These are phyloP conservation scores for Volucella inanis DNA, from an alignment of 2,888 invertebrate species.

Conservation along the genomic window DNA sequence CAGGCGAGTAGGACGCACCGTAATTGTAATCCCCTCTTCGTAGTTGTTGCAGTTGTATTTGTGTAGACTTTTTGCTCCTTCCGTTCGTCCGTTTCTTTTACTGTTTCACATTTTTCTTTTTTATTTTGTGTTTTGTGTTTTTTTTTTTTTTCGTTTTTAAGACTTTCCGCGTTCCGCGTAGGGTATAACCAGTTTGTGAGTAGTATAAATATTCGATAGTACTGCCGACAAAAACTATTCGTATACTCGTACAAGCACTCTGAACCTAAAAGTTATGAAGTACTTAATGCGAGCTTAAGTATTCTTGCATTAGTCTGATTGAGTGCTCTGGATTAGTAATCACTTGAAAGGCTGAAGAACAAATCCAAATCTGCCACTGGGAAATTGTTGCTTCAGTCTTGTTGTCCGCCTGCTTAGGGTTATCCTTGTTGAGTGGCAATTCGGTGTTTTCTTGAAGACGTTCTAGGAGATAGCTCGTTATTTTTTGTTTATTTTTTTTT, in stretches of 20 bases:
- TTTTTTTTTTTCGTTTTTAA: not conserved
- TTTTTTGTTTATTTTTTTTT: constrained; percentile 30
- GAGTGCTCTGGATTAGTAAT: constrained; percentile 43
- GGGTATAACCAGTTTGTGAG: constrained; percentile 2
- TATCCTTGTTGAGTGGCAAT: constrained; percentile 25
- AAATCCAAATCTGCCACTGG: not conserved
- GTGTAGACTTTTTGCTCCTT: constrained; percentile 36
- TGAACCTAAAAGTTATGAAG: not conserved
- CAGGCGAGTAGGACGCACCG: constrained; percentile 52
- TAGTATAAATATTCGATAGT: constrained; percentile 11
- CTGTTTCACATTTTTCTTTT: not conserved
- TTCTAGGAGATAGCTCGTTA: constrained; percentile 4
- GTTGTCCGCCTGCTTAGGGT: not conserved
- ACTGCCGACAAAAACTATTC: not conserved
- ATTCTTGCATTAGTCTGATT: constrained; percentile 15
- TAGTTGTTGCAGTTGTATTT: constrained; percentile 49
- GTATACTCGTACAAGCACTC: too few relatives aligned
- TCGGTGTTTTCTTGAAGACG: constrained; percentile 19
- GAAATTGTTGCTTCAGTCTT: not conserved
- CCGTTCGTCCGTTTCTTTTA: too few relatives aligned
- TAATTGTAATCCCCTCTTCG: constrained; percentile 44
- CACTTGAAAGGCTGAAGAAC: not conserved
- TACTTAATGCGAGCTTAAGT: not conserved
- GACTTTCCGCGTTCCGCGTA: not conserved
- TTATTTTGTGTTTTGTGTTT: not conserved